These are phyloP conservation scores for Hydraecia micacea DNA, from an alignment of 2,888 invertebrate genomes.

Conservation along the genomic window DNA sequence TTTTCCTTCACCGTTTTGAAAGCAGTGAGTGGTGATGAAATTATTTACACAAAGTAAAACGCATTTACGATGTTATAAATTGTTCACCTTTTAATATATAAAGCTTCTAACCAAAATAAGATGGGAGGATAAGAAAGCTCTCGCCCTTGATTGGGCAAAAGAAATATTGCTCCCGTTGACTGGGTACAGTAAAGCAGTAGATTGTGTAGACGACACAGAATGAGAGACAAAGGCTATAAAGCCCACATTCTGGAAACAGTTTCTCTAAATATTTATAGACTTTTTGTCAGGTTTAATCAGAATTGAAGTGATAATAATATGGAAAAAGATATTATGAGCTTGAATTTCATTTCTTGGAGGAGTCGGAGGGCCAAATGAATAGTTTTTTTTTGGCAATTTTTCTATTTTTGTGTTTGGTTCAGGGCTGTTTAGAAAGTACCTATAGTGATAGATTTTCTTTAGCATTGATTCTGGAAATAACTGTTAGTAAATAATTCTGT, in stretches of 20 bases:
- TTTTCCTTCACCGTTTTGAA: neutral
- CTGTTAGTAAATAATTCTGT: neutral
- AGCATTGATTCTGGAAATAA: neutral
- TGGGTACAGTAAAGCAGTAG: conserved; percentile 62
- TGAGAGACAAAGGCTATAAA: conserved; percentile 64
- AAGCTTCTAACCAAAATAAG: conserved; percentile 28
- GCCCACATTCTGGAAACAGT: conserved; percentile 53
- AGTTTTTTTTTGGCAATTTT: neutral
- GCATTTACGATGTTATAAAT: neutral
- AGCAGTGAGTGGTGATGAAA: neutral
- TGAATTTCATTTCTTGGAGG: conserved; percentile 1
- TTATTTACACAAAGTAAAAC: neutral
- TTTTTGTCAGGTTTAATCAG: conserved; percentile 52
- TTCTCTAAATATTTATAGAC: conserved; percentile 66
- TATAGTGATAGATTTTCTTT: neutral
- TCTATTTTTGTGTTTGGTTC: neutral
- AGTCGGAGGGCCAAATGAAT: neutral
- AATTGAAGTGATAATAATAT: conserved; percentile 45
- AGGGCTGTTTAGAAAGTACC: neutral
- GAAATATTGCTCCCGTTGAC: conserved; percentile 63
- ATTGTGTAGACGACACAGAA: conserved; percentile 62
- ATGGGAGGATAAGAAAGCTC: conserved; percentile 30
- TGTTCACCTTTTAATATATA: conserved; percentile 16
- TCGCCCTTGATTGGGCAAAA: conserved; percentile 57
- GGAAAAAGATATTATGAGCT: conserved; percentile 15